Conservation (phyloP, 2,113 vertebrate species). For the Numida meleagris region DNA sequence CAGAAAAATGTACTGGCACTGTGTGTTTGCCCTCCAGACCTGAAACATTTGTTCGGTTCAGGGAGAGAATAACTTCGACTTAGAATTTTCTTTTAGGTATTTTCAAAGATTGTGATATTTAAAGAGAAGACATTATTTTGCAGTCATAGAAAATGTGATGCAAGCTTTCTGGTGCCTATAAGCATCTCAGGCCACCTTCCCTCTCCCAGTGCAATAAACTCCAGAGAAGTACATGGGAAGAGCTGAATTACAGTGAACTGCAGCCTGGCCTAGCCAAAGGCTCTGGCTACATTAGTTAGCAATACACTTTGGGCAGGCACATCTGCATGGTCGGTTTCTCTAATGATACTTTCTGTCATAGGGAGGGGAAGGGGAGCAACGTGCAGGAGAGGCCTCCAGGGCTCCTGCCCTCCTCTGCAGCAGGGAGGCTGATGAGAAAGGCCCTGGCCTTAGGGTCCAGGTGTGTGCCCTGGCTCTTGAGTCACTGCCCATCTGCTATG, state of each 20-base stretch:
- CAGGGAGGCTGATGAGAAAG: not conserved
- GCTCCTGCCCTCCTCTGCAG: not conserved
- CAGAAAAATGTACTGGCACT: not conserved
- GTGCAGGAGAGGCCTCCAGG: not conserved
- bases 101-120: not conserved
- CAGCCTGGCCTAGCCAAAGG: not conserved
- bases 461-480: not conserved
- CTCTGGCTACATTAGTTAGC: not conserved
- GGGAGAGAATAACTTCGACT: constrained; percentile 9
- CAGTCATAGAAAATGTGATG: not conserved
- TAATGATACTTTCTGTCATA: not conserved
- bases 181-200: not conserved
- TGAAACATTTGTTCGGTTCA: constrained; percentile 26
- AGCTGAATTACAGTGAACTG: not conserved
- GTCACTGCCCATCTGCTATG: not conserved
- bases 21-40: constrained; percentile 34
- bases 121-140: not conserved
- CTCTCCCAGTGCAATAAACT: not conserved
- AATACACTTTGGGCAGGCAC: not conserved
- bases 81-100: constrained; percentile 2
- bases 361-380: not conserved
- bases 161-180: not conserved
- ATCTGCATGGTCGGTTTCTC: not conserved
- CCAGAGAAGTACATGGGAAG: not conserved
- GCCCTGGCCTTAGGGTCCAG: not conserved